These are phyloP conservation scores for Patiria pectinifera DNA, from an alignment of 53 echinoderm and acorn worm genomes.

Conservation along the genomic window DNA sequence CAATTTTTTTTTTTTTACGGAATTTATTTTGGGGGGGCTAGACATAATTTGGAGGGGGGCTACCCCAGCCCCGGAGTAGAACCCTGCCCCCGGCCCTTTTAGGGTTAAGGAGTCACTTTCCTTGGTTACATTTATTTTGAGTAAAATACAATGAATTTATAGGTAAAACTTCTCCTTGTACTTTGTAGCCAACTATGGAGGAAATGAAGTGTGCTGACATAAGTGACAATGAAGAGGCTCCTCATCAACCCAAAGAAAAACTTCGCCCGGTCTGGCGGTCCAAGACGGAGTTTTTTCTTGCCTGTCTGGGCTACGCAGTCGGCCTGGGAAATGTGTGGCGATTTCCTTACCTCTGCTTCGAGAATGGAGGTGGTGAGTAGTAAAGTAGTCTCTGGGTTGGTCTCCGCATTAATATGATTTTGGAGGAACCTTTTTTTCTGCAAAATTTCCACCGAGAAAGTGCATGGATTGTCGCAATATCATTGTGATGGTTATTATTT, in stretches of 20 bases:
- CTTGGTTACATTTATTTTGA: too few species aligned
- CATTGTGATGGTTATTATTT: too few species aligned
- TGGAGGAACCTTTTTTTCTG: background rate
- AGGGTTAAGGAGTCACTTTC: too few species aligned
- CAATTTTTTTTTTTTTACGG: too few species aligned
- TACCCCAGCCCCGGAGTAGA: too few species aligned
- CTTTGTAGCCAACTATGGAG: background rate
- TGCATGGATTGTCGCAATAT: too few species aligned
- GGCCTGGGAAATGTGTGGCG: slow-evolving; percentile 52
- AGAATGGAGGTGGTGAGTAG: slow-evolving; percentile 47
- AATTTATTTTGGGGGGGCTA: too few species aligned
- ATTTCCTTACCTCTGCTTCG: slow-evolving; percentile 45
- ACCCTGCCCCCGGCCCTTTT: too few species aligned
- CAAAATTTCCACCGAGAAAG: too few species aligned
- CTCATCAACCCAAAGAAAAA: background rate
- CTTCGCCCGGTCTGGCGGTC: slow-evolving; percentile 33
- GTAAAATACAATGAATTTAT: background rate
- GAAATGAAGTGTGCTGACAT: background rate
- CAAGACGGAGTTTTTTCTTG: slow-evolving; percentile 34
- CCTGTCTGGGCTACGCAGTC: slow-evolving; percentile 45
- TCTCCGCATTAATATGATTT: background rate
- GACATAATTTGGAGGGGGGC: too few species aligned
- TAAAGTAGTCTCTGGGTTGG: background rate
- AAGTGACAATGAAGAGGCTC: background rate
- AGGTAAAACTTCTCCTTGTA: background rate